Conservation (phyloP, 2,113 vertebrate genomes). For the Cavia porcellus region DNA sequence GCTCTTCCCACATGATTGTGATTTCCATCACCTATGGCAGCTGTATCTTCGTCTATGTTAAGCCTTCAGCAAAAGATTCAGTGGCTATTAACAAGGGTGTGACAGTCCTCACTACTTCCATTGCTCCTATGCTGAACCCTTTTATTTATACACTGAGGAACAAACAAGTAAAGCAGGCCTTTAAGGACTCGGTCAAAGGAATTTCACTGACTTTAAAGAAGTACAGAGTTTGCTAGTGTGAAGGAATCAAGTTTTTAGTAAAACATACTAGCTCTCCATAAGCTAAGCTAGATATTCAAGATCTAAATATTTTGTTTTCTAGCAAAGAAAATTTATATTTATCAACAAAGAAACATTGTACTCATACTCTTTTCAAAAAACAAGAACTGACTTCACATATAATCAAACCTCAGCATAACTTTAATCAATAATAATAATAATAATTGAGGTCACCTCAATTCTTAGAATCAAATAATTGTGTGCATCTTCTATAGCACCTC, state of each 20-base stretch:
- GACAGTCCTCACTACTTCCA: conserved; percentile 1
- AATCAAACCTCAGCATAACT: neutral
- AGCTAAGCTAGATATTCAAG: neutral
- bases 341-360: neutral
- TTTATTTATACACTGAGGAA: conserved; percentile 64
- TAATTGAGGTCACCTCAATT: neutral
- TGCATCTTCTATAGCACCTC: neutral
- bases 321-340: neutral
- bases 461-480: neutral
- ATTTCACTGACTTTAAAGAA: neutral
- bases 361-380: neutral
- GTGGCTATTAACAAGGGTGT: conserved; percentile 33
- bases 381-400: neutral
- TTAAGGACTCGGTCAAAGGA: neutral
- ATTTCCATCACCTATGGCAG: conserved; percentile 51
- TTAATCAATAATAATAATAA: neutral
- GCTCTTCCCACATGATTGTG: conserved; percentile 55
- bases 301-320: neutral
- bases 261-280: neutral
- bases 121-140: conserved; percentile 57
- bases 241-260: neutral
- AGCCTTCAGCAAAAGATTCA: conserved; percentile 15
- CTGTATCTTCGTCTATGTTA: conserved; percentile 56
- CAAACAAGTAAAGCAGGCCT: conserved; percentile 43
- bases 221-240: neutral